Base-by-base conservation (phyloP, 2,113 vertebrate genomes). In the Burhinus oedicnemus region DNA sequence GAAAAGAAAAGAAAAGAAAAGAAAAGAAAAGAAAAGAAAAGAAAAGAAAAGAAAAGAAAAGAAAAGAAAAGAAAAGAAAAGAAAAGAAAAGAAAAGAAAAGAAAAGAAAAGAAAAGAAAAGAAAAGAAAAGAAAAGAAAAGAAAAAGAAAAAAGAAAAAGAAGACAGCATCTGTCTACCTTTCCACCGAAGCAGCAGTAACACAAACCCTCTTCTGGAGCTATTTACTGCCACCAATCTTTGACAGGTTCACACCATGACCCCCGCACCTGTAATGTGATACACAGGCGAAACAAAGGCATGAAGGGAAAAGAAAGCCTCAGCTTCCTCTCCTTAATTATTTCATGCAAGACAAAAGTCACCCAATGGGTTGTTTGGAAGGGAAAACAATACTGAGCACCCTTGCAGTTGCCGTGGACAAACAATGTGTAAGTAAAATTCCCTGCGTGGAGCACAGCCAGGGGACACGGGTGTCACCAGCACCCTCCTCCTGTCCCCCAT, bases 311-410 rank as follows among this genome's bases (percentile, higher is more conserved):
- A 69, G 93, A 98, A 95, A 69, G 93, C 87, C 91, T 96, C 92
- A 83, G 93, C 71, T 96, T 97, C 95, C 96, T 97, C 75, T 91
- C 45, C 90, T 88, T 95, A 96, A 97, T 95, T 93, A 81, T 71
- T 79, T 52, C 36, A 36, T 38, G 34, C 29, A 91, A 96, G 95
- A 97, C 82, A 92, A 90, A 91, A 91, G 49, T 51, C 58, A 90
- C 42, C 20, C 16, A 54, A 77, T 0, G 40, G 58, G 71, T 68
- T 91, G 87, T 94, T 97, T 82, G 42, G 71, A 96, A 82, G 72
- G 69, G 64, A 93, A 97, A 93, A 96, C 69, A 93, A 91, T 87
- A 94, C 61, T 13, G 6, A 68, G 42, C 71, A 86, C 44, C 36
- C 62, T 82, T 71, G 49, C 8, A n/a, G 38, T 71, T 75, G 49